A percentile compares a stretch with the other conserved stretches of the same genome.
phyloP scores from a whole-genome alignment of 2,113 vertebrate species.

The Desmodus rotundus region DNA sequence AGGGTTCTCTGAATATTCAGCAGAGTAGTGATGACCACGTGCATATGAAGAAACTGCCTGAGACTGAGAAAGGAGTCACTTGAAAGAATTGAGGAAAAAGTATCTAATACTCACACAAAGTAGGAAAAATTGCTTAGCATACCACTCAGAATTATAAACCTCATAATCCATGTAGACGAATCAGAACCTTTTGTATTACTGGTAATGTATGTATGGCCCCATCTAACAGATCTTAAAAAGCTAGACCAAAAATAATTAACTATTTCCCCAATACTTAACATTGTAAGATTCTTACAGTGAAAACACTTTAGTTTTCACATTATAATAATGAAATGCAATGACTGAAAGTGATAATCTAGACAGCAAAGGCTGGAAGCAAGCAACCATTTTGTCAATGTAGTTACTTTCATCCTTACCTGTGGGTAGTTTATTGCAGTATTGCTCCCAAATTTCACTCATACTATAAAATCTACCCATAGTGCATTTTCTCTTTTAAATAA shows the following conservation, averaged over 20 bases:
- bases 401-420: not conserved
- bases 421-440: not conserved
- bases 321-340: not conserved
- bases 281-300: not conserved
- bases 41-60: not conserved
- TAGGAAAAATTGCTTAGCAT: not conserved
- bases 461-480: not conserved
- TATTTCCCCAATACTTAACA: not conserved
- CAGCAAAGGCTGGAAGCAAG: not conserved
- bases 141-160: not conserved
- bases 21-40: not conserved
- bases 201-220: not conserved
- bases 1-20: not conserved
- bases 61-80: not conserved
- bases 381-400: not conserved
- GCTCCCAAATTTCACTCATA: not conserved
- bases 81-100: not conserved
- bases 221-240: not conserved
- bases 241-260: not conserved
- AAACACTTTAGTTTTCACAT: not conserved
- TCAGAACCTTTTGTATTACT: not conserved
- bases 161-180: not conserved
- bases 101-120: not conserved
- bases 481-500: not conserved
- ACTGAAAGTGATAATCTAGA: not conserved